Evolutionary conservation across 2,888 invertebrate species (phyloP).

Genomic region (Melanostoma mellinum): DNA sequence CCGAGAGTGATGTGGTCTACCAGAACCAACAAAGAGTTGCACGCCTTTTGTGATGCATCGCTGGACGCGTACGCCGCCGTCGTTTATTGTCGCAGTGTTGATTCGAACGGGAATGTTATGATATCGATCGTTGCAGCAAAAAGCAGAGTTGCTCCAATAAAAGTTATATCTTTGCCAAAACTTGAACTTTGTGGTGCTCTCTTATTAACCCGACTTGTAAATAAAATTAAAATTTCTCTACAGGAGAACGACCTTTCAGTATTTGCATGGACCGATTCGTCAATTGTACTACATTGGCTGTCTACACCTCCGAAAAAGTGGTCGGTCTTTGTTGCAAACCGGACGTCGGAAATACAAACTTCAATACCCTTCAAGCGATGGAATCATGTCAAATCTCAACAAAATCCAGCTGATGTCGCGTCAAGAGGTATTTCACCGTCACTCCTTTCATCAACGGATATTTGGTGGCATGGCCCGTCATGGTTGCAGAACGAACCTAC

Average conservation of each 20-base stretch:
- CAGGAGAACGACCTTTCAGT: background rate
- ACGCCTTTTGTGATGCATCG: conserved; percentile 9
- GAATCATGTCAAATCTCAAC: background rate
- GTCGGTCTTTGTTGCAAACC: conserved; percentile 5
- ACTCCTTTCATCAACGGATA: background rate
- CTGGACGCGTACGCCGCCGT: background rate
- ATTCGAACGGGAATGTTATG: background rate
- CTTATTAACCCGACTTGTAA: background rate
- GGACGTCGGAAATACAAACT: background rate
- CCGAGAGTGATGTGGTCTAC: background rate
- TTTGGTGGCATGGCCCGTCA: background rate
- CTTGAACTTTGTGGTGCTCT: background rate
- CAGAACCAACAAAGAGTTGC: conserved; percentile 1
- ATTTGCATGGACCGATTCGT: conserved; percentile 4
- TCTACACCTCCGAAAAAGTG: conserved; percentile 17
- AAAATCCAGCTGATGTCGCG: conserved; percentile 1
- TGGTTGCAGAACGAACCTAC: too few species aligned
- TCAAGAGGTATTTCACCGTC: background rate
- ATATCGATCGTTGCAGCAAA: background rate
- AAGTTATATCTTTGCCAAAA: background rate
- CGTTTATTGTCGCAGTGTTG: conserved; percentile 2
- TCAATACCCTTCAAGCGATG: background rate
- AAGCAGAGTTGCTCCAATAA: conserved; percentile 4
- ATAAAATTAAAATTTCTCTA: conserved; percentile 3
- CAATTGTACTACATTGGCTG: conserved; percentile 11